Evolutionary conservation across 2,113 vertebrate genomes (phyloP), one percentile per base, ranked within the genome.

Genomic region (Sapajus apella): DNA sequence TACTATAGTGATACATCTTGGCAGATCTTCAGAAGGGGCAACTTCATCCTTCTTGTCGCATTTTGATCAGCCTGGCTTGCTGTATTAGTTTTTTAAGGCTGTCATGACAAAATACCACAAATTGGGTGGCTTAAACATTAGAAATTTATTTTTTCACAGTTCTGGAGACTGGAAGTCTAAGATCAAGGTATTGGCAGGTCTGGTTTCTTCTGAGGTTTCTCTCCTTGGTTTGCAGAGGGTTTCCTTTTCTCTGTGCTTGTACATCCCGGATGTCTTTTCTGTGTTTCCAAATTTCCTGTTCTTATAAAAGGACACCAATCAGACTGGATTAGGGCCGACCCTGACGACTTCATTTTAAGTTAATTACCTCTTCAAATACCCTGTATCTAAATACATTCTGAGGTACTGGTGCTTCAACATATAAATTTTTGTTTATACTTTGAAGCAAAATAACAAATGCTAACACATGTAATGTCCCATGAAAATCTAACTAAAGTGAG

Each of bases 291-390:
- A 25, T 37, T 47, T n/a, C 23, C 32, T 77, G 50, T 56, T 76
- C 45, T 47, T 16, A 12, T 20, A 32, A 64, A 64, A 61, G 45
- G 2, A 52, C 2, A 18, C n/a, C 25, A 13, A 20, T 50, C 40
- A n/a, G 17, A 75, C 1, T 93, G 40, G 40, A 70, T 40, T 35
- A 70, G 6, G 25, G 27, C 40, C 47, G 11, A 77, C 9, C 14
- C 43, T 47, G 43, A 75, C 20, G 6, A 52, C n/a, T 90, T 89
- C 6, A 72, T 64, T 88, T 87, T 72, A 83, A 88, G 75, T 18
- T 56, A 40, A 47, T 81, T 8, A 43, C 66, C 6, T 66, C 8
- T 16, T n/a, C 37, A 58, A 50, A 52, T 12, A 14, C 14, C 8
- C 30, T 77, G 1, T 45, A 35, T 82, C 75, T 56, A 77, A 87